Evolutionary conservation across 2,888 invertebrate species (phyloP).

Genomic region (Cephalotes varians): DNA sequence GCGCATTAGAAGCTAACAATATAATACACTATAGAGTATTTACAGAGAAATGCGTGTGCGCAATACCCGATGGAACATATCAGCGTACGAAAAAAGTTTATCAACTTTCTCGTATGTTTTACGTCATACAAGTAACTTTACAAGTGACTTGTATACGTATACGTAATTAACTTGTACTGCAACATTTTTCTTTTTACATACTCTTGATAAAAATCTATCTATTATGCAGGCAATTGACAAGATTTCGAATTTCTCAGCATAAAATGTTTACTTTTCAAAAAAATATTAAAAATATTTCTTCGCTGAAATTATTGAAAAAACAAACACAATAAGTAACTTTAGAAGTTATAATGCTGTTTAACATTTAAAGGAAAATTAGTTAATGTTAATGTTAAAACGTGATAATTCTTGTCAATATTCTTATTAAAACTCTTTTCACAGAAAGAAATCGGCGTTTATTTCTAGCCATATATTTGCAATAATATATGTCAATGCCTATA

Average conservation of each 20-base stretch:
- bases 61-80: not conserved
- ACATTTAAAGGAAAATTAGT: not conserved
- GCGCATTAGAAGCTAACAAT: slow-evolving; percentile 22
- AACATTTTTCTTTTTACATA: slow-evolving; percentile 14
- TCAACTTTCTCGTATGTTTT: not conserved
- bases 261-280: not conserved
- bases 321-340: not conserved
- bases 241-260: not conserved
- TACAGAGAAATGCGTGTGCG: slow-evolving; percentile 33
- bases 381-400: not conserved
- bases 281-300: not conserved
- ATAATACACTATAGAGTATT: slow-evolving; percentile 37
- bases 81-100: not conserved
- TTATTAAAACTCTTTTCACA: not conserved
- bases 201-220: not conserved
- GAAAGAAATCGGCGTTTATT: not conserved
- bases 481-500: not conserved
- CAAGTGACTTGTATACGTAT: not conserved
- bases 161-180: slow-evolving; percentile 23
- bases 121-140: not conserved
- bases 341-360: not conserved
- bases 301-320: not conserved
- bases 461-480: not conserved
- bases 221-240: slow-evolving; percentile 20
- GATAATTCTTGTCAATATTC: not conserved